These are phyloP conservation scores for Hyles lineata DNA, from an alignment of 2,888 invertebrate genomes.

Conservation along the genomic window DNA sequence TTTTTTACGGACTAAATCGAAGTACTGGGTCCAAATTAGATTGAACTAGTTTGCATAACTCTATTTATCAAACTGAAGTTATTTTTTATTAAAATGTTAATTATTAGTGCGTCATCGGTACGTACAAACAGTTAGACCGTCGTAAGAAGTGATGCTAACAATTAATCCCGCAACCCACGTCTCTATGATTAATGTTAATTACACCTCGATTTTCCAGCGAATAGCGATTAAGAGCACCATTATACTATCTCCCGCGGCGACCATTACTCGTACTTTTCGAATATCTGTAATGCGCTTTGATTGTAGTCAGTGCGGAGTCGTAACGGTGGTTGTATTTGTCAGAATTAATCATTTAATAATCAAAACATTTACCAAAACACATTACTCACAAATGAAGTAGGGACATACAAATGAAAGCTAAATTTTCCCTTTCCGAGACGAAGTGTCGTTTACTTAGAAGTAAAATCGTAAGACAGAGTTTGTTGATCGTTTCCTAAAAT, in stretches of 20 bases:
- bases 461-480: conserved; percentile 20
- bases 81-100: too few species aligned
- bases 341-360: conserved; percentile 1
- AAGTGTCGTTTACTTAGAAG: conserved; percentile 11
- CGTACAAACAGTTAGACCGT: conserved; percentile 40
- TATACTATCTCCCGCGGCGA: conserved; percentile 69
- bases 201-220: conserved; percentile 70
- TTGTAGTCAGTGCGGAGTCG: conserved; percentile 23
- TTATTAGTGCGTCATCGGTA: conserved; percentile 47
- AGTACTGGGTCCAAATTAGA: neutral
- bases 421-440: neutral
- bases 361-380: neutral
- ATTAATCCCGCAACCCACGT: conserved; percentile 71
- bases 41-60: neutral
- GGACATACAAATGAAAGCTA: neutral
- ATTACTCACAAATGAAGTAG: neutral
- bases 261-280: conserved; percentile 63
- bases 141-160: conserved; percentile 65
- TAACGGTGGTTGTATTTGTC: neutral
- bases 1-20: neutral
- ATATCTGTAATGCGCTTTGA: conserved; percentile 48
- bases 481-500: conserved; percentile 20
- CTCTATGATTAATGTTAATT: conserved; percentile 81
- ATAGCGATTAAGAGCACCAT: conserved; percentile 72
- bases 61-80: neutral